phyloP scores from a whole-genome alignment of 2,797 vertebrate species.

The Cryptoblepharus egeriae region DNA sequence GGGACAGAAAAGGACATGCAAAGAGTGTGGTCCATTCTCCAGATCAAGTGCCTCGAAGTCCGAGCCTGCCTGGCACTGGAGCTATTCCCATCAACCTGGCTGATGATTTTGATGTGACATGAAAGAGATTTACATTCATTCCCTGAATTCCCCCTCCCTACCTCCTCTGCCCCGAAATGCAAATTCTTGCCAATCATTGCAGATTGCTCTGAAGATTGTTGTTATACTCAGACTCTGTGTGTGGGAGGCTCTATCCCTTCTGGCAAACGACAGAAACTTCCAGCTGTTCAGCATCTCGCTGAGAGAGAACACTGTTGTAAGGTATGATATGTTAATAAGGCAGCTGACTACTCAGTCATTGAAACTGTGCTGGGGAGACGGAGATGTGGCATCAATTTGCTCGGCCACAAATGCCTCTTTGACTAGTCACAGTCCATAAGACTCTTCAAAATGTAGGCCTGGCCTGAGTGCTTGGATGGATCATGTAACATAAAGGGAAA shows the following conservation, averaged over 20 bases:
- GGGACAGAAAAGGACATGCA: conserved; percentile 70
- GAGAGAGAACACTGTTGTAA: conserved; percentile 59
- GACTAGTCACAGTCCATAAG: conserved; percentile 29
- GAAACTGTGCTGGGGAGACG: conserved; percentile 50
- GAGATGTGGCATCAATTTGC: conserved; percentile 61
- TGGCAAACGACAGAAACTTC: conserved; percentile 57
- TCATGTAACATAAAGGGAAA: background rate
- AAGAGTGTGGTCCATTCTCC: conserved; percentile 75
- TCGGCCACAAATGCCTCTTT: conserved; percentile 53
- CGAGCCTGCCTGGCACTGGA: conserved; percentile 62
- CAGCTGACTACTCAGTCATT: conserved; percentile 45
- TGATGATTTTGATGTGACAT: conserved; percentile 67
- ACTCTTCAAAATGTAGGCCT: conserved; percentile 31
- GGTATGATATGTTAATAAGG: conserved; percentile 70
- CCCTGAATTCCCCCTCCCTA: conserved; percentile 8
- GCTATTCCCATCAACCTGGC: conserved; percentile 46
- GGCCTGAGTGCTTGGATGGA: conserved; percentile 25
- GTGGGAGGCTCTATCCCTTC: conserved; percentile 64
- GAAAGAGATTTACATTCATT: conserved; percentile 64
- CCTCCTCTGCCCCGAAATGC: background rate
- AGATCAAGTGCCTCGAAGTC: conserved; percentile 61
- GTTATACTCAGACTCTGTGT: conserved; percentile 64
- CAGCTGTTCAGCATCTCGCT: conserved; percentile 70
- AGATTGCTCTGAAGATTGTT: conserved; percentile 45
- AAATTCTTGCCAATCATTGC: conserved; percentile 49